Conservation (phyloP, 1,140 invertebrate species). For the honey bee (Apis mellifera) region DNA sequence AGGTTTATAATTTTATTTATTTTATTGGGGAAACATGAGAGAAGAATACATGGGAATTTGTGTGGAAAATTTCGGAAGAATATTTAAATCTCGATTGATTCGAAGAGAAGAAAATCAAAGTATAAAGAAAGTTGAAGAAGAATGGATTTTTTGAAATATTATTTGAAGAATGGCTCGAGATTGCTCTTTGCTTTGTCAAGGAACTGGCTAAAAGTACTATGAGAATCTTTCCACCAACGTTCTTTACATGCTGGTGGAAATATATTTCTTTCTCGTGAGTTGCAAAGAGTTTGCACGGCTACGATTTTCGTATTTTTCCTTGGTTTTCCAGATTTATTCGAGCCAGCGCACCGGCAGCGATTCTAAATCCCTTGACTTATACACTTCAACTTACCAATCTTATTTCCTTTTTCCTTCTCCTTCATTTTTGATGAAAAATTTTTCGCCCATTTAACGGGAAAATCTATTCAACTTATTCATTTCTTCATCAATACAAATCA, state of each 20-base stretch:
- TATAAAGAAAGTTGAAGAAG: not conserved
- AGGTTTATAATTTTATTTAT: too few species aligned
- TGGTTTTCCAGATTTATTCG: not conserved
- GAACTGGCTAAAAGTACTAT: not conserved
- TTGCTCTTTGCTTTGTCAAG: constrained; percentile 2
- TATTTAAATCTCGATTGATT: not conserved
- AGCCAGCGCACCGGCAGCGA: not conserved
- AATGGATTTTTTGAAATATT: not conserved
- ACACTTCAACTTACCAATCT: not conserved
- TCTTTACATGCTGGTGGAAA: not conserved
- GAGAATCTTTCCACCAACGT: not conserved
- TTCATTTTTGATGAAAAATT: not conserved
- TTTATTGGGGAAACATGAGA: too few species aligned
- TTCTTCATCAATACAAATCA: too few species aligned
- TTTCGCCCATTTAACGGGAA: not conserved
- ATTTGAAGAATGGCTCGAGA: not conserved
- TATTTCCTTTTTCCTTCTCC: not conserved
- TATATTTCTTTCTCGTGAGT: not conserved
- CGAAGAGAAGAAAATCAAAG: too few species aligned
- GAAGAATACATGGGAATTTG: too few species aligned
- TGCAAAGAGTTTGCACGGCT: not conserved
- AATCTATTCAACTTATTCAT: not conserved
- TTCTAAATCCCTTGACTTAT: not conserved
- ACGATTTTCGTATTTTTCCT: not conserved
- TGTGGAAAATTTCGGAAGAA: not conserved